A percentile compares a stretch with the other conserved stretches of the same genome.
phyloP scores from a whole-genome alignment of 2,888 invertebrate genomes.

The Empis livida region DNA sequence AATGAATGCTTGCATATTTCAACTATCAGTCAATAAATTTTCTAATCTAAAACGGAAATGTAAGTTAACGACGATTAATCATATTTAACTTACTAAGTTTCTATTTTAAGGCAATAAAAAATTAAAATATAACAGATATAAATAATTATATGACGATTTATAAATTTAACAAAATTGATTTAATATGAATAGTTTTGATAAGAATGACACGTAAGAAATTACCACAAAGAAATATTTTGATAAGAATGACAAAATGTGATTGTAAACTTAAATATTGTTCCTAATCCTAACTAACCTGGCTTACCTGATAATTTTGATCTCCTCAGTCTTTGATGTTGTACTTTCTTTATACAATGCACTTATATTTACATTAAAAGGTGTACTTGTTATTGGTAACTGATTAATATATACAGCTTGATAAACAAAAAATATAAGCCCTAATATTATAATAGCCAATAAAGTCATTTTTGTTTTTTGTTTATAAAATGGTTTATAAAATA shows the following conservation, averaged over 20 bases:
- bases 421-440: constrained; percentile 31
- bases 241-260: too few species aligned
- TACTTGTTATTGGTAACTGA: constrained; percentile 29
- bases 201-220: not conserved
- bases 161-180: too few species aligned
- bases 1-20: too few species aligned
- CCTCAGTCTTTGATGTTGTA: constrained; percentile 19
- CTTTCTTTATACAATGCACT: constrained; percentile 16
- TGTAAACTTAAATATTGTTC: too few species aligned
- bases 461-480: constrained; percentile 35
- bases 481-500: constrained; percentile 35
- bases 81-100: too few species aligned
- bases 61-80: too few species aligned
- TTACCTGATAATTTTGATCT: constrained; percentile 12
- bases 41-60: too few species aligned
- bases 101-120: too few species aligned
- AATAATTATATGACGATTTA: too few species aligned
- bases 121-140: too few species aligned
- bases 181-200: too few species aligned
- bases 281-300: not conserved
- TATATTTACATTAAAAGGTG: constrained; percentile 25
- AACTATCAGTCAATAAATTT: too few species aligned
- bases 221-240: not conserved
- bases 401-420: constrained; percentile 36
- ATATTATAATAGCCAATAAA: constrained; percentile 30